Base-by-base conservation (phyloP, 2,797 vertebrate genomes). In the Halcyon chelicuti region DNA sequence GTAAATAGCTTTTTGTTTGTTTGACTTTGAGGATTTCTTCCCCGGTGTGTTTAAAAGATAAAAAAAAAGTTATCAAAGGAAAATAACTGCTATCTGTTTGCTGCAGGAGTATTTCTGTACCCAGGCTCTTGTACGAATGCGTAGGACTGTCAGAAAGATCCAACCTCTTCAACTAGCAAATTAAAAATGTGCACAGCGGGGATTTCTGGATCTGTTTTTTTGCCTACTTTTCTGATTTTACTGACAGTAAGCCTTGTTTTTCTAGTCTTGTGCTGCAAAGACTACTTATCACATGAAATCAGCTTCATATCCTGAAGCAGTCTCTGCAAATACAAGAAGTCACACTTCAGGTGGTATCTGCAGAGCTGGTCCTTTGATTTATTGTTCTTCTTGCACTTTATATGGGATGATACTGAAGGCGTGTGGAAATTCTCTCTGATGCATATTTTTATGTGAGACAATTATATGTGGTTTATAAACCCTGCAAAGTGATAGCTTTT, bases 1-100 rank as follows among this genome's bases (percentile, higher is more conserved):
- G 54, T 70, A 94, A 95, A 90, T 39, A 81, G 19, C 26, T 93
- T 91, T 86, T 93, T 96, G 84, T 94, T 93, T 93, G 80, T 90
- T 86, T 95, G 68, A 62, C 92, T 91, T 82, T 31, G 46, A 47
- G 66, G 76, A 66, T 94, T 95, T 91, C 35, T 91, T 88, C 33
- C 54, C 70, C 54, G n/a, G 42, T 84, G 85, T 81, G 52, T 88
- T 94, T 70, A 90, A 85, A 73, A 88, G 79, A 93, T 86, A 86
- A 88, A 87, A 55, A 66, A 52, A 66, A 7, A 62, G 77, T 12
- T 91, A 31, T 93, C 76, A 81, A 78, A 77, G 54, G 62, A 70
- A 88, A 84, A 84, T 83, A 81, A 66, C 65, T 80, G 78, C 46
- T 96, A 91, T 96, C 79, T 94, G 4, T 94, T 62, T 79, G 46